Conservation (phyloP, 2,797 vertebrate genomes). For the Taenioides sp. region DNA sequence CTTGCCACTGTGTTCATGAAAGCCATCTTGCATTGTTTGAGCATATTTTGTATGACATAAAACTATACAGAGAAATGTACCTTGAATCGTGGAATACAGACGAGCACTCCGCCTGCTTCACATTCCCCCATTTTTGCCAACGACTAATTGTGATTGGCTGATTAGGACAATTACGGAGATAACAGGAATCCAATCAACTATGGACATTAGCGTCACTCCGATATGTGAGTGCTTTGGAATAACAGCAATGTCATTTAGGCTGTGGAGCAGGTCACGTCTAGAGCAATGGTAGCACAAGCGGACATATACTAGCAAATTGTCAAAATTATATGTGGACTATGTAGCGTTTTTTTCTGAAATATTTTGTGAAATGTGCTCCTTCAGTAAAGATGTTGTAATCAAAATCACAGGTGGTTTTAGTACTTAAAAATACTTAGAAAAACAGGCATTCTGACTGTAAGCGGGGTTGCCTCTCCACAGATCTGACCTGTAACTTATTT, state of each 20-base stretch:
- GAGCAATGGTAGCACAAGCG: slow-evolving; percentile 23
- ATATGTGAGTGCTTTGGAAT: slow-evolving; percentile 61
- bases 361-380: background rate
- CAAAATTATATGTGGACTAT: background rate
- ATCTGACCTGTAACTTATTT: too few relatives aligned
- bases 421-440: too few relatives aligned
- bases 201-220: slow-evolving; percentile 41
- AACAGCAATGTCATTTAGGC: slow-evolving; percentile 27
- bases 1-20: too few relatives aligned
- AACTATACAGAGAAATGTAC: slow-evolving; percentile 14
- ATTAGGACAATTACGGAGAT: slow-evolving; percentile 71
- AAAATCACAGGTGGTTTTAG: too few relatives aligned
- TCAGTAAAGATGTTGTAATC: too few relatives aligned
- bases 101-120: background rate
- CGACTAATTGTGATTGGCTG: slow-evolving; percentile 66
- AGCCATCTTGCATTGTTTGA: too few relatives aligned
- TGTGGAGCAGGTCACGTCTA: slow-evolving; percentile 15
- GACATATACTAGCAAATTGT: too few relatives aligned
- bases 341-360: background rate
- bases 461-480: too few relatives aligned
- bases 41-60: background rate
- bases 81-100: slow-evolving; percentile 8
- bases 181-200: slow-evolving; percentile 65
- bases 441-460: too few relatives aligned
- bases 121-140: slow-evolving; percentile 23